Evolutionary conservation across 2,888 invertebrate species (phyloP).

Genomic region (Adelphocoris suturalis): DNA sequence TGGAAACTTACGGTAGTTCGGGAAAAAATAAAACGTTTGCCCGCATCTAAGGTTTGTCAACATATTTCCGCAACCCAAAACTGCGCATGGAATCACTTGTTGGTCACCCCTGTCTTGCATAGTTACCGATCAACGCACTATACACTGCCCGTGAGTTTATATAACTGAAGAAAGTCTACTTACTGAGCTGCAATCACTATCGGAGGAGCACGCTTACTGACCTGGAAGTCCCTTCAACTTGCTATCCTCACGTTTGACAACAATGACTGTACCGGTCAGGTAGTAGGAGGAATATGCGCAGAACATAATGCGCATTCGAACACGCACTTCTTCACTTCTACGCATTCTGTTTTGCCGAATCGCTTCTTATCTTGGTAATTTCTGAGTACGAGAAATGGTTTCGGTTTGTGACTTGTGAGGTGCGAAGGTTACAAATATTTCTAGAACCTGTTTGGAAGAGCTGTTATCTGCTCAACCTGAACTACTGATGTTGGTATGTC

Average conservation of each 20-base stretch:
- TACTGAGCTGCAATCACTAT: neutral
- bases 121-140: too few relatives aligned
- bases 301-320: neutral
- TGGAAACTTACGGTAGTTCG: neutral
- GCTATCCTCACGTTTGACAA: neutral
- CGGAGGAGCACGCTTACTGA: neutral
- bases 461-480: too few relatives aligned
- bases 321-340: neutral
- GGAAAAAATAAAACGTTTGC: neutral
- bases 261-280: neutral
- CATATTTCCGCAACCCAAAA: neutral
- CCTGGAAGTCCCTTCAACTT: neutral
- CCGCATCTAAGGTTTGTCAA: neutral
- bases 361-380: too few relatives aligned
- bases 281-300: neutral
- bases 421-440: too few relatives aligned
- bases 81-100: neutral
- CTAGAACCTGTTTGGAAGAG: too few relatives aligned
- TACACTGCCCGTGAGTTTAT: too few relatives aligned
- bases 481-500: too few relatives aligned
- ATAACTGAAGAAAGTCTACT: too few relatives aligned
- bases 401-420: too few relatives aligned
- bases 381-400: too few relatives aligned
- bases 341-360: too few relatives aligned
- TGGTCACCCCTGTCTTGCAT: neutral